Evolutionary conservation across 2,888 invertebrate genomes (phyloP).

Genomic region (Drosophila rubida): DNA sequence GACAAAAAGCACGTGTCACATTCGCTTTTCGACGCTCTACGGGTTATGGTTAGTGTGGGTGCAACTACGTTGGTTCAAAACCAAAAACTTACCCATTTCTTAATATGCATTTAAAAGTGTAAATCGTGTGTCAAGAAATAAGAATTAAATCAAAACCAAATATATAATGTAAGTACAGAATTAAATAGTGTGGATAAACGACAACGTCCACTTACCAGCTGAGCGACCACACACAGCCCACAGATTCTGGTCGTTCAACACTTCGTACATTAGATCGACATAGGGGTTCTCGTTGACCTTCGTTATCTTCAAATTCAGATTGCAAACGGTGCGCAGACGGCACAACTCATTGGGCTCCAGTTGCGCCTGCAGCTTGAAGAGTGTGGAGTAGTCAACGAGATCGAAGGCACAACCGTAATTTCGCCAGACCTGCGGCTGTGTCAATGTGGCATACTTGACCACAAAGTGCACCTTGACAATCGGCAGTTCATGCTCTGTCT

Average conservation of each 20-base stretch:
- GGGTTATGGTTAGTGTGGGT: constrained; percentile 4
- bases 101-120: constrained; percentile 50
- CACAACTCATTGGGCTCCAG: constrained; percentile 94
- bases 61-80: constrained; percentile 36
- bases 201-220: constrained; percentile 88
- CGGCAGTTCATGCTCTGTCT: constrained; percentile 86
- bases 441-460: constrained; percentile 86
- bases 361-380: constrained; percentile 89
- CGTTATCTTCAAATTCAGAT: constrained; percentile 90
- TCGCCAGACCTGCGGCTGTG: constrained; percentile 81
- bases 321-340: constrained; percentile 94
- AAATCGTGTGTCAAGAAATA: constrained; percentile 55
- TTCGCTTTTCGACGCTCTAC: constrained; percentile 1
- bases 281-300: constrained; percentile 86
- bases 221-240: constrained; percentile 97
- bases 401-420: constrained; percentile 90
- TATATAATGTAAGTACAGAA: background rate
- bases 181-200: background rate
- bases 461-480: constrained; percentile 88
- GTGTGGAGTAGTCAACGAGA: constrained; percentile 92
- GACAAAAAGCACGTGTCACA: background rate
- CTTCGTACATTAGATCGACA: constrained; percentile 94
- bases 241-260: constrained; percentile 94
- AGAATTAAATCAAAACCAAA: constrained; percentile 59
- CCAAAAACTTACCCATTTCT: constrained; percentile 71